Conservation (phyloP, 2,797 vertebrate genomes). For the Oceanodroma leucorhoa region DNA sequence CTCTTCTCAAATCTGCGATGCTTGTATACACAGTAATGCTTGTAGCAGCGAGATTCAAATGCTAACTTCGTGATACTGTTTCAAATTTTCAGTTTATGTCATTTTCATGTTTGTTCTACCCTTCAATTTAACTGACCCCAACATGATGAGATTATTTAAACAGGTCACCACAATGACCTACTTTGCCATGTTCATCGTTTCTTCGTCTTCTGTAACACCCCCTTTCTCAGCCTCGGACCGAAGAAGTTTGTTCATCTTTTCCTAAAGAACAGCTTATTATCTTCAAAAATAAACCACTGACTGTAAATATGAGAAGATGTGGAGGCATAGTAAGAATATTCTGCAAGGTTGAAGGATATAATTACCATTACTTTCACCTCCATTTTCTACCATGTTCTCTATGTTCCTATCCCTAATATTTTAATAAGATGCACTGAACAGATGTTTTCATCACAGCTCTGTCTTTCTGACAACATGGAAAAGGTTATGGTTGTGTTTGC, state of each 20-base stretch:
- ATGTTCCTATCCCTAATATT: neutral
- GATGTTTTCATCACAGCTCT: neutral
- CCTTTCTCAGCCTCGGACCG: neutral
- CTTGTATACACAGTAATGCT: neutral
- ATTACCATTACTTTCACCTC: neutral
- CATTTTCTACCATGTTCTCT: neutral
- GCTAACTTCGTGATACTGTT: neutral
- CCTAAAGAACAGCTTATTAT: neutral
- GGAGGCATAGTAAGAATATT: neutral
- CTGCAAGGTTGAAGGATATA: neutral
- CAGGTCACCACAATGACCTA: neutral
- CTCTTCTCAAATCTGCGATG: neutral
- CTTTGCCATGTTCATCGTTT: neutral
- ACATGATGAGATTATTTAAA: neutral
- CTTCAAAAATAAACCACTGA: neutral
- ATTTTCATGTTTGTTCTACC: neutral
- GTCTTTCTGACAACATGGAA: neutral
- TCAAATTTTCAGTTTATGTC: neutral
- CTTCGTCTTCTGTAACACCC: neutral
- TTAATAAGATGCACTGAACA: neutral
- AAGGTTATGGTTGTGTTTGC: neutral
- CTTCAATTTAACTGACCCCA: neutral
- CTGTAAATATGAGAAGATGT: neutral
- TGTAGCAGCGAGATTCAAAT: neutral
- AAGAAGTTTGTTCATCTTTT: neutral